phyloP scores from a whole-genome alignment of 2,113 vertebrate species.

The Pantherophis guttatus region DNA sequence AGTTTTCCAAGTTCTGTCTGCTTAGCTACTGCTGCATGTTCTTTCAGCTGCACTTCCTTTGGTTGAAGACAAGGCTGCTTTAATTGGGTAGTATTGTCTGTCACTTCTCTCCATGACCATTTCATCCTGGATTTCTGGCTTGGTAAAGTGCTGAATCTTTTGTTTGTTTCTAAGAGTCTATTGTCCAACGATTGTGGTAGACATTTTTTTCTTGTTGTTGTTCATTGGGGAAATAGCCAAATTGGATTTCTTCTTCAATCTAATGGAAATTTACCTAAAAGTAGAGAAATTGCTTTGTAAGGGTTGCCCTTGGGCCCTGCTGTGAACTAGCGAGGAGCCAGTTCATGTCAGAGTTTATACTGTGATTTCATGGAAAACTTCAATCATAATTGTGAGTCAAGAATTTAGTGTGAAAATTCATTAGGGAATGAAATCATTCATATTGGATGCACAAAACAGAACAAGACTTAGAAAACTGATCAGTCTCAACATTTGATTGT shows the following conservation, averaged over 20 bases:
- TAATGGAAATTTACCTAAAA: neutral
- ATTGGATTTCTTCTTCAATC: neutral
- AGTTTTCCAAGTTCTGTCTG: neutral
- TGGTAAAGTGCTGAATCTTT: neutral
- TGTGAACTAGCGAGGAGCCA: neutral
- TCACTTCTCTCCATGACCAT: neutral
- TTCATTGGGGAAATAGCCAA: neutral
- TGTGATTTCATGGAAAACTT: conserved; percentile 25
- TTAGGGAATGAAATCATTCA: conserved; percentile 55
- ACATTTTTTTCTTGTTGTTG: neutral
- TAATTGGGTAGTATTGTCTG: neutral
- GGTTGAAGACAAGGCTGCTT: neutral
- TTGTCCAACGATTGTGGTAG: neutral
- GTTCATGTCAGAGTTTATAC: neutral
- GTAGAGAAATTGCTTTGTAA: neutral
- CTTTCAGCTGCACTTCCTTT: neutral
- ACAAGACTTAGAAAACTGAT: conserved; percentile 38
- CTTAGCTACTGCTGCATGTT: neutral
- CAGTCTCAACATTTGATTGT: conserved; percentile 49
- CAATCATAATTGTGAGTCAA: conserved; percentile 19
- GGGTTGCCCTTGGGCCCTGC: neutral
- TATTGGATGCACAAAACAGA: conserved; percentile 47
- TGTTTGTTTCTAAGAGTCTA: neutral
- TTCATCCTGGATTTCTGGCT: neutral
- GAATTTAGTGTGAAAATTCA: conserved; percentile 39